Conservation (phyloP, 2,888 invertebrate genomes). For the Xestia c-nigrum region DNA sequence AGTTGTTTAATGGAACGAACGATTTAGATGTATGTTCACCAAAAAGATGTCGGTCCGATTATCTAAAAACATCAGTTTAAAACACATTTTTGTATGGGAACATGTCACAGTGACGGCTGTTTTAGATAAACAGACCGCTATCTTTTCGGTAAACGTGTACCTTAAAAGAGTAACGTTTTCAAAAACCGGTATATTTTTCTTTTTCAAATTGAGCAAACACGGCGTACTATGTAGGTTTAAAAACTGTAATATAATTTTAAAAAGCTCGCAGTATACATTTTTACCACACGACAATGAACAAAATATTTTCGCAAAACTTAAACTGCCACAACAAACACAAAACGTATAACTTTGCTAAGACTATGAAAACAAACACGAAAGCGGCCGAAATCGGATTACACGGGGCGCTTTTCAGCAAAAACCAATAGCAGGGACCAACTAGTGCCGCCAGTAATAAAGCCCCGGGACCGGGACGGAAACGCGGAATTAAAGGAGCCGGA, state of each 20-base stretch:
- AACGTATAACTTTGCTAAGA: constrained; percentile 71
- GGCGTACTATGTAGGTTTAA: background rate
- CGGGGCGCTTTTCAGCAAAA: constrained; percentile 70
- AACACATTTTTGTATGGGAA: no score
- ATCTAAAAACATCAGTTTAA: no score
- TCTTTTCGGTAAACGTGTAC: no score
- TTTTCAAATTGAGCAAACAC: background rate
- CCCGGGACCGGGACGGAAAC: constrained; percentile 61
- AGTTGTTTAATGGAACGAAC: background rate
- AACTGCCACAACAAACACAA: constrained; percentile 65
- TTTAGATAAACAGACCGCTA: no score
- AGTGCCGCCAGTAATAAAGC: constrained; percentile 59
- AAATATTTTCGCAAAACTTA: constrained; percentile 65
- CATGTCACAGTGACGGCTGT: no score
- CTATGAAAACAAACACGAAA: constrained; percentile 74
- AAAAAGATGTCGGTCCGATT: no score
- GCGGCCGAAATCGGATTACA: constrained; percentile 75
- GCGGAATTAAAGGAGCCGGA: constrained; percentile 57
- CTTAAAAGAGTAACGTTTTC: background rate
- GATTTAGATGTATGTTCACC: background rate
- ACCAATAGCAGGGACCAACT: constrained; percentile 67
- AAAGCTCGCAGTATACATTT: constrained; percentile 8
- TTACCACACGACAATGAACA: constrained; percentile 27
- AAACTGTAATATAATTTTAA: background rate
- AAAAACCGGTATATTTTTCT: background rate